Conservation (phyloP, 2,888 invertebrate species). For the Leptinotarsa peninsularis region DNA sequence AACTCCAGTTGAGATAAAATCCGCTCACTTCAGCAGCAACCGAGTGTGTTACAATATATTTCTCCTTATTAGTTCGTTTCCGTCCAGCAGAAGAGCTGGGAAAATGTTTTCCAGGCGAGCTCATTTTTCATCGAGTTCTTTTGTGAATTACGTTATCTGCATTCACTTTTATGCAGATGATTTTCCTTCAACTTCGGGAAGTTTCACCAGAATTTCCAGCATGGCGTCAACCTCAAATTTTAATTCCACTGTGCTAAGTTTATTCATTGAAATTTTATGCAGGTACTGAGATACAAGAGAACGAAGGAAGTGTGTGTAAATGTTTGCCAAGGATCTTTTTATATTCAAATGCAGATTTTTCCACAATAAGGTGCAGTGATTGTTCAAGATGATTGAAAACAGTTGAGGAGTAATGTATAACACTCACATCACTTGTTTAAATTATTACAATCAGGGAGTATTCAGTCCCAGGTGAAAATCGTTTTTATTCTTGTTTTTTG, state of each 20-base stretch:
- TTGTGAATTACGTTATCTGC: conserved; percentile 19
- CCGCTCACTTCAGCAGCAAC: not conserved
- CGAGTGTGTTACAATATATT: conserved; percentile 12
- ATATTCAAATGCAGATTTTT: not conserved
- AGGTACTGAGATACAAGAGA: conserved; percentile 14
- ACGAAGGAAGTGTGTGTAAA: conserved; percentile 2
- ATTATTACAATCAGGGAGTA: no score
- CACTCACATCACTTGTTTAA: not conserved
- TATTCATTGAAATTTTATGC: conserved; percentile 17
- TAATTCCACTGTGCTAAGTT: conserved; percentile 8
- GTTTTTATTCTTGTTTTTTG: no score
- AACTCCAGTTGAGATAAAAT: conserved; percentile 14
- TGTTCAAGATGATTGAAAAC: not conserved
- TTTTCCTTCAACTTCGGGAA: conserved; percentile 14
- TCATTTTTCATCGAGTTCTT: conserved; percentile 14
- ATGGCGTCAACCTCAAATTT: conserved; percentile 20
- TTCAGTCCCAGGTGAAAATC: not conserved
- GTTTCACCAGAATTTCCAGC: conserved; percentile 12
- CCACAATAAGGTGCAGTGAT: not conserved
- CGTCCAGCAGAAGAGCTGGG: conserved; percentile 7
- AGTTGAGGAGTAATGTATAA: not conserved
- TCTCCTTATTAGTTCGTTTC: conserved; percentile 13
- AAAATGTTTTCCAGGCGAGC: conserved; percentile 16
- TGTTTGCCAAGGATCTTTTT: not conserved
- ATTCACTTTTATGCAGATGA: conserved; percentile 21